phyloP scores from a whole-genome alignment of 2,797 vertebrate genomes.

The Phalloptychus januarius region DNA sequence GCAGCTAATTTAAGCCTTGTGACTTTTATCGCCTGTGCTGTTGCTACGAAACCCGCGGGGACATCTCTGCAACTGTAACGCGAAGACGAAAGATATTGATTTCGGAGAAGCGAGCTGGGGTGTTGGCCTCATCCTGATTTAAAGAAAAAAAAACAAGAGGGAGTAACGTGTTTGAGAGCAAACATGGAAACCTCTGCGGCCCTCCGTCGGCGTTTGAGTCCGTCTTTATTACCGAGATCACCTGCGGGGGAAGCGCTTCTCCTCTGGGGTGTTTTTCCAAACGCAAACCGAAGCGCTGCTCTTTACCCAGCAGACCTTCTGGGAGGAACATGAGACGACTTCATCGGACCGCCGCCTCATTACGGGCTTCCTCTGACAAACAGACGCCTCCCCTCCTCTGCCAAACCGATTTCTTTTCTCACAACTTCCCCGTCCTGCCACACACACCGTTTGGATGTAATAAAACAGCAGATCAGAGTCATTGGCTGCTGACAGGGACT shows the following conservation, averaged over 20 bases:
- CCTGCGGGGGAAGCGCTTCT: conserved; percentile 41
- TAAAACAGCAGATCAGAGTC: conserved; percentile 75
- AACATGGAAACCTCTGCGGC: conserved; percentile 41
- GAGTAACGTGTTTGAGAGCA: conserved; percentile 26
- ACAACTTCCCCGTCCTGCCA: conserved; percentile 8
- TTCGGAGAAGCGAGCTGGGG: conserved; percentile 1
- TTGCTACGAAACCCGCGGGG: conserved; percentile 63
- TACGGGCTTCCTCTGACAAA: conserved; percentile 56
- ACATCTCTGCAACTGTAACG: conserved; percentile 28
- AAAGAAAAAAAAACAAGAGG: not conserved
- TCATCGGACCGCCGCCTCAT: conserved; percentile 64
- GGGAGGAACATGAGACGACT: conserved; percentile 56
- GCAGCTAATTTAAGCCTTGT: conserved; percentile 57
- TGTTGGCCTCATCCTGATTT: conserved; percentile 4
- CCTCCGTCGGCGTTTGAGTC: conserved; percentile 46
- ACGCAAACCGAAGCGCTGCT: conserved; percentile 49
- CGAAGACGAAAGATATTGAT: conserved; percentile 2
- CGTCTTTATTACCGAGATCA: conserved; percentile 66
- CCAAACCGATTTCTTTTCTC: conserved; percentile 32
- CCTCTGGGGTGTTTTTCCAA: conserved; percentile 53
- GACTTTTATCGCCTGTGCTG: conserved; percentile 24
- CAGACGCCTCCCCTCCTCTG: conserved; percentile 24
- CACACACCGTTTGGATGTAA: conserved; percentile 65
- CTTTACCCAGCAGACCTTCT: conserved; percentile 63
- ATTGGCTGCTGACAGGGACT: conserved; percentile 74